Conservation (phyloP, 2,113 vertebrate species). For the Anoplopoma fimbria region DNA sequence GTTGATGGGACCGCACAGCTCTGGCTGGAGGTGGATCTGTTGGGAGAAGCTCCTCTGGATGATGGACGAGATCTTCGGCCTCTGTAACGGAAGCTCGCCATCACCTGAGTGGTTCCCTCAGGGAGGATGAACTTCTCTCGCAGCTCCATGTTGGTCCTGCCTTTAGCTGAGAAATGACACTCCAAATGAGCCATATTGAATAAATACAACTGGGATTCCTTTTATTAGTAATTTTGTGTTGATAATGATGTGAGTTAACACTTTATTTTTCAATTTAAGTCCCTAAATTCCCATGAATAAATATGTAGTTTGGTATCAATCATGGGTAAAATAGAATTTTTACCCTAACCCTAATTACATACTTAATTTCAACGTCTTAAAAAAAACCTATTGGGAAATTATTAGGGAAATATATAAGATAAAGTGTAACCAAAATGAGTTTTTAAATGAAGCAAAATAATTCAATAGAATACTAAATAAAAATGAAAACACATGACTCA, state of each 20-base stretch:
- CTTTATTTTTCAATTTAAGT: slow-evolving; percentile 39
- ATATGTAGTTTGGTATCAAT: not conserved
- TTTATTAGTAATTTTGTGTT: not conserved
- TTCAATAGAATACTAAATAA: slow-evolving; percentile 11
- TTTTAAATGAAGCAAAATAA: slow-evolving; percentile 18
- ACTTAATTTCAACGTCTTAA: not conserved
- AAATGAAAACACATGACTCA: slow-evolving; percentile 45
- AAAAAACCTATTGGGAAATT: slow-evolving; percentile 8
- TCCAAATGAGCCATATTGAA: slow-evolving; percentile 21
- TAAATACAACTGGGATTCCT: not conserved
- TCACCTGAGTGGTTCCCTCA: slow-evolving; percentile 93
- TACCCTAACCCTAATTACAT: too few relatives aligned
- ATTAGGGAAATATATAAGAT: slow-evolving; percentile 26
- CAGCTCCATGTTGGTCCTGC: slow-evolving; percentile 96
- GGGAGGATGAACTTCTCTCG: slow-evolving; percentile 98
- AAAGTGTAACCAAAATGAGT: slow-evolving; percentile 40
- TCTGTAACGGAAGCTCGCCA: slow-evolving; percentile 95
- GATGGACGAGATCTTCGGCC: slow-evolving; percentile 95
- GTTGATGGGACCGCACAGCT: slow-evolving; percentile 84
- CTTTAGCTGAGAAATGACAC: slow-evolving; percentile 88
- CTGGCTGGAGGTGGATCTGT: slow-evolving; percentile 94
- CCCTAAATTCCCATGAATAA: not conserved
- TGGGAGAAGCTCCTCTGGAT: slow-evolving; percentile 93
- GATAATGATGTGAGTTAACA: slow-evolving; percentile 31
- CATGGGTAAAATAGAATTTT: not conserved